Evolutionary conservation across 1,140 invertebrate species (phyloP), one percentile per base, ranked within the genome.

Genomic region (Halictus rubicundus): DNA sequence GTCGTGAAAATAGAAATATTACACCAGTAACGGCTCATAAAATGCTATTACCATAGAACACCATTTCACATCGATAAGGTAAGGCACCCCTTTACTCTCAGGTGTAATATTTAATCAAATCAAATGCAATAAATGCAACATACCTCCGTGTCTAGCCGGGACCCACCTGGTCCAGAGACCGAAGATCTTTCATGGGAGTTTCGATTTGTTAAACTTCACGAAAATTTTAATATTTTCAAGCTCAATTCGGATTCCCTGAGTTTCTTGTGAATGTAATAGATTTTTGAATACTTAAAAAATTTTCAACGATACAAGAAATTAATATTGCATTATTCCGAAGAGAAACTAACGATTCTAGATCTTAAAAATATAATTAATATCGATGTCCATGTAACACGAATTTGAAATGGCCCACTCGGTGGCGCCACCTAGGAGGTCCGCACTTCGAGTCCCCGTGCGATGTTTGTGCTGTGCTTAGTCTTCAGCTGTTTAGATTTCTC

Each of bases 1-100:
- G 64, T 72, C 74, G 64, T 79, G 69, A 82, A 23, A 63, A 57
- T 73, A 79, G 76, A 73, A 79, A 73, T 52, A 73, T 39, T 57
- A 79, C 37, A 72, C 25, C 27, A 14, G 65, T 37, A 37, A 73
- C 63, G 64, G 54, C 73, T 77, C 46, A 64, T 73, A 63, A 73
- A 68, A 37, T 12, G 68, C 37, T 46, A 27, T 54, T 68, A 68
- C 5, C 16, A 57, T 23, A 61, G 54, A 72, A 37, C 39, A 57
- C 23, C 63, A 23, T 64, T 63, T 63, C 57, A 39, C 68, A 74
- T 63, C 37, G 63, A 16, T 42, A 68, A 54, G 12, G 12, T 32
- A 9, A 7, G 16, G 27, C 7, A 39, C 54, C 23, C 25, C 25
- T 42, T 21, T 12, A 61, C 12, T 23, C 25, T 1, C n/a, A 6